These are phyloP conservation scores for Nemoura dubitans DNA, from an alignment of 2,888 invertebrate species.

Conservation along the genomic window DNA sequence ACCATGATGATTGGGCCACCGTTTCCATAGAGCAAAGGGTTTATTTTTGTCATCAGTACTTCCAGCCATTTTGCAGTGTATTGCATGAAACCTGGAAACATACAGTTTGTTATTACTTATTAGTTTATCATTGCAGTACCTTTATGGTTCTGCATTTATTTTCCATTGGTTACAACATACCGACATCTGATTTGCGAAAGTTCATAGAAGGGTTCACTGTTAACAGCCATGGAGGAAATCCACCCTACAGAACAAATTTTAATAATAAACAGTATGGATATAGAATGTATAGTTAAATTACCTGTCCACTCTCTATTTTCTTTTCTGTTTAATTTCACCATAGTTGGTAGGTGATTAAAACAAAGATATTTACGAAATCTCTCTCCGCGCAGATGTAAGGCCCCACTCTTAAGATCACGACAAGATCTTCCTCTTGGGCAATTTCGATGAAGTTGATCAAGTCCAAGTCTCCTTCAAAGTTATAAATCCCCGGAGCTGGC, in stretches of 20 bases:
- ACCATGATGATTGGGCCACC: slow-evolving; percentile 89
- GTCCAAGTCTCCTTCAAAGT: slow-evolving; percentile 69
- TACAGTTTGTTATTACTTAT: background rate
- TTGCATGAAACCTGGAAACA: slow-evolving; percentile 64
- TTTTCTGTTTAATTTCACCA: no score
- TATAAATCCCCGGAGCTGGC: slow-evolving; percentile 73
- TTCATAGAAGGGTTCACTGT: slow-evolving; percentile 69
- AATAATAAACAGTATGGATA: no score
- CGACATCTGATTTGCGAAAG: slow-evolving; percentile 71
- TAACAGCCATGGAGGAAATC: slow-evolving; percentile 80
- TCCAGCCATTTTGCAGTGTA: slow-evolving; percentile 64
- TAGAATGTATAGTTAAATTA: no score
- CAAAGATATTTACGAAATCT: background rate
- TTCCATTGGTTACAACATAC: slow-evolving; percentile 58
- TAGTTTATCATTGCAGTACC: no score
- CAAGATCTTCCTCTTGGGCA: slow-evolving; percentile 80
- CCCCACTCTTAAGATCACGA: slow-evolving; percentile 84
- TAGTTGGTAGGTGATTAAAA: background rate
- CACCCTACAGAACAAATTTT: slow-evolving; percentile 68
- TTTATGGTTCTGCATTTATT: no score
- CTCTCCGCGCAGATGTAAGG: slow-evolving; percentile 91
- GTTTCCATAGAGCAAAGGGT: slow-evolving; percentile 68
- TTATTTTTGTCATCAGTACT: slow-evolving; percentile 62
- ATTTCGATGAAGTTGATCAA: slow-evolving; percentile 72
- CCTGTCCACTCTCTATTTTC: no score